Conservation (phyloP, 37 sponge, comb jelly and placozoan genomes). For the Chondrilla cf. caribensis region DNA sequence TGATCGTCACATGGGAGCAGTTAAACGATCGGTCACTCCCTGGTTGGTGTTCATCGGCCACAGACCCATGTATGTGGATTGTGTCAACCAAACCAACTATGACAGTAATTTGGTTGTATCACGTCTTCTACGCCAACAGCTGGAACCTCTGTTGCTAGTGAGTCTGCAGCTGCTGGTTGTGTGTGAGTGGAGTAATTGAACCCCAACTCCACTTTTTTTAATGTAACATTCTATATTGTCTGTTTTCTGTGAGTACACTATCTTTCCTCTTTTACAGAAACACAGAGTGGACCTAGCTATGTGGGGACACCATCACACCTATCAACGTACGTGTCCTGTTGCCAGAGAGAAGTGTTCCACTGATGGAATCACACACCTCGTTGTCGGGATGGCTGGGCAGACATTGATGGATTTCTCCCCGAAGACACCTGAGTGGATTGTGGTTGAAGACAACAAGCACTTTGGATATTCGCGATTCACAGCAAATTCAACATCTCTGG, state of each 20-base stretch:
- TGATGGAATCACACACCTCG: constrained; percentile 17
- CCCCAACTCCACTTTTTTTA: too few relatives aligned
- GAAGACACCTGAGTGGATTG: constrained; percentile 14
- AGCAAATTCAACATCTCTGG: constrained; percentile 45
- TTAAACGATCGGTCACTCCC: constrained; percentile 64
- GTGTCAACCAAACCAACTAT: constrained; percentile 10
- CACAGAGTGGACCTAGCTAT: constrained; percentile 65
- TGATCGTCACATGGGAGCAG: constrained; percentile 41
- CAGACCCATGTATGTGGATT: constrained; percentile 77
- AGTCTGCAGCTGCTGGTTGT: too few relatives aligned
- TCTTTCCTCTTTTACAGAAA: constrained; percentile 1
- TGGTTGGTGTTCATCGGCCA: constrained; percentile 84
- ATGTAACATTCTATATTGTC: too few relatives aligned
- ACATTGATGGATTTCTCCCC: background rate
- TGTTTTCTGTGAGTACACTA: background rate
- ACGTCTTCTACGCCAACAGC: constrained; percentile 17
- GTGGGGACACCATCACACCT: constrained; percentile 81
- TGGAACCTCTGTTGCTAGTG: constrained; percentile 68
- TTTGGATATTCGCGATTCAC: constrained; percentile 53
- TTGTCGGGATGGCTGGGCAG: constrained; percentile 26
- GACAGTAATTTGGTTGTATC: constrained; percentile 34
- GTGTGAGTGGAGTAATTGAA: too few relatives aligned
- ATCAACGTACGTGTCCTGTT: constrained; percentile 71
- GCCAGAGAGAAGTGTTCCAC: background rate
- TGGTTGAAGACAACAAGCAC: constrained; percentile 41